Evolutionary conservation across 1,140 invertebrate genomes (phyloP), one percentile per base, ranked within the genome.

Genomic region (Mycetomoellerius zeteki): DNA sequence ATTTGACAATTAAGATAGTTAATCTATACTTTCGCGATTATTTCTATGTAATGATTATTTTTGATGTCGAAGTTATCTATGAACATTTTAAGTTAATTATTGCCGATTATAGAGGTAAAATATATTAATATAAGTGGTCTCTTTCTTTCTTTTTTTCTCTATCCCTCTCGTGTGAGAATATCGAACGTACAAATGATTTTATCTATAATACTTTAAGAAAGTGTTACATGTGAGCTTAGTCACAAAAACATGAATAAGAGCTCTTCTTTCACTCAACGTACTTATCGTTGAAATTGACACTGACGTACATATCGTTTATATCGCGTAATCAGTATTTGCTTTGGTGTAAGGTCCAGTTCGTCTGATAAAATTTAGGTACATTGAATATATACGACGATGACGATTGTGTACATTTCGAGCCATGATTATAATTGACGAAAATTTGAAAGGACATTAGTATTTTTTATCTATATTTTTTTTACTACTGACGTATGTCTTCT

Each of bases 361-460:
- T 33, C 54, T 60, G 80, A 84, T 84, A 73, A 84, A 84, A 71
- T 2, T 47, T 73, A n/a, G n/a, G n/a, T n/a, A 60, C 8, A 72
- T 47, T 73, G n/a, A 60, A 47, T 58, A 60, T 73, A 47, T 75
- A 62, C 21, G 24, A 73, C 27, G 37, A 33, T 60, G 52, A 73
- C 6, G n/a, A 4, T 62, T 14, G n/a, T 30, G 21, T 56, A 19
- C 19, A 54, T 58, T 58, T 43, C 6, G 7, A 21, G 27, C n/a
- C 30, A 24, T 58, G 24, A 69, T 33, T 4, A 71, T 47, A 56
- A 82, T 72, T 24, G 16, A 37, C 21, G n/a, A 37, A 71, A 81
- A 24, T 33, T 8, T 24, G 21, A 64, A 33, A 37, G 16, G 1
- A 58, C 52, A 54, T 64, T 19, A 16, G 19, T 47, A 62, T 12